A percentile compares a stretch with the other conserved stretches of the same genome.
Evolutionary conservation across 2,888 invertebrate genomes (phyloP).

Genomic region (Ochropleura plecta): DNA sequence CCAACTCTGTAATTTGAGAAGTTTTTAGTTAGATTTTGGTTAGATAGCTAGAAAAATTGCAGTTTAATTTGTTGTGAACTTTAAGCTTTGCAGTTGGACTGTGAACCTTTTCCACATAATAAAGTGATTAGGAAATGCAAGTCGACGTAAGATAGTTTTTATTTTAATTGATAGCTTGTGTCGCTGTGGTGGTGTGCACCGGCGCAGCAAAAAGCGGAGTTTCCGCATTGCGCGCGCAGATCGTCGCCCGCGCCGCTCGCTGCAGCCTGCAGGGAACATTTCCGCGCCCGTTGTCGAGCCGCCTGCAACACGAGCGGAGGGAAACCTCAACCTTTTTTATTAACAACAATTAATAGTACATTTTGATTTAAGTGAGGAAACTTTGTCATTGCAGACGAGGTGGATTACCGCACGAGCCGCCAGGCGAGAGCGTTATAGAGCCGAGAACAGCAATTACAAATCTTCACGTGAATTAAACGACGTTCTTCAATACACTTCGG

Average conservation of each 20-base stretch:
- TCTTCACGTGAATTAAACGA: too few species aligned
- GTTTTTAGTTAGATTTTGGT: not conserved
- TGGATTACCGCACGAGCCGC: too few species aligned
- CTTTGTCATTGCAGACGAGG: too few species aligned
- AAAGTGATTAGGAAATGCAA: slow-evolving; percentile 38
- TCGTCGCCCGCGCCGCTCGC: slow-evolving; percentile 62
- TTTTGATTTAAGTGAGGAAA: too few species aligned
- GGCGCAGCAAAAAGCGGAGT: slow-evolving; percentile 74
- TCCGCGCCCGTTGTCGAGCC: slow-evolving; percentile 72
- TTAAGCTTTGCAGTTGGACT: not conserved
- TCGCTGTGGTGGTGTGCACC: slow-evolving; percentile 36
- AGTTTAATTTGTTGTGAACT: slow-evolving; percentile 9
- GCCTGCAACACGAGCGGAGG: slow-evolving; percentile 75
- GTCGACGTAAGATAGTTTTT: slow-evolving; percentile 47
- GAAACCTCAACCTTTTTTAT: slow-evolving; percentile 68
- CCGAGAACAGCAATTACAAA: too few species aligned
- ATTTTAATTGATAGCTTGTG: slow-evolving; percentile 58
- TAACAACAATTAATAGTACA: slow-evolving; percentile 3
- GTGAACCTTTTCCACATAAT: slow-evolving; percentile 38
- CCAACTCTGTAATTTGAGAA: too few species aligned
- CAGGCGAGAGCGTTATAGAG: too few species aligned
- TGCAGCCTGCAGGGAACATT: slow-evolving; percentile 78
- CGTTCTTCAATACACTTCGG: too few species aligned
- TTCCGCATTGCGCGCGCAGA: slow-evolving; percentile 81
- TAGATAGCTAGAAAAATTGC: slow-evolving; percentile 10